A percentile compares a stretch with the other conserved stretches of the same genome.
Evolutionary conservation across 2,797 vertebrate species (phyloP).

Genomic region (Cuniculus paca): DNA sequence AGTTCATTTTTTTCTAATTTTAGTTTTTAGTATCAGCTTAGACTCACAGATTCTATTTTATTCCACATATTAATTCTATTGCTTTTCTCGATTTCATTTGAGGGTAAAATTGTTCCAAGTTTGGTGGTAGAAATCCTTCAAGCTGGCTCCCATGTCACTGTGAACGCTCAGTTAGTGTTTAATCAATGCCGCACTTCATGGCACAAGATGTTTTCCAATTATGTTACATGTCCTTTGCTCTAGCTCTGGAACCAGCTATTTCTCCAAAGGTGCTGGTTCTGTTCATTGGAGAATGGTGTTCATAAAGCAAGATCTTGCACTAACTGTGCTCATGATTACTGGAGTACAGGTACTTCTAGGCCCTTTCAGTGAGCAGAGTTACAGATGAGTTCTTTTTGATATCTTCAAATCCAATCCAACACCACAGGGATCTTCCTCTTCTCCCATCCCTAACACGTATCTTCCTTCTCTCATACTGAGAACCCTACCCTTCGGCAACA

Average conservation of each 20-base stretch:
- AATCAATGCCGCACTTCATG: not conserved
- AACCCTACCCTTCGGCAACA: not conserved
- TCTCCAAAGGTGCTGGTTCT: conserved; percentile 25
- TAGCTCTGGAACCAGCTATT: not conserved
- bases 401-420: not conserved
- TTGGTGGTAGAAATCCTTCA: not conserved
- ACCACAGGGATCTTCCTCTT: not conserved
- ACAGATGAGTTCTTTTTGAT: not conserved
- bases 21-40: conserved; percentile 46
- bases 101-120: conserved; percentile 31
- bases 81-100: not conserved
- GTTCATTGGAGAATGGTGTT: conserved; percentile 1
- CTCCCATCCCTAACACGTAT: not conserved
- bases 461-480: conserved; percentile 16
- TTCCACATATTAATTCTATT: not conserved
- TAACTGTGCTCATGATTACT: not conserved
- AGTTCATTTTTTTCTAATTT: conserved; percentile 3
- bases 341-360: not conserved
- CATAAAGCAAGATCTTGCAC: conserved; percentile 51
- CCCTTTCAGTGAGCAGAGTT: not conserved
- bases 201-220: not conserved
- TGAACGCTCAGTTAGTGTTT: not conserved
- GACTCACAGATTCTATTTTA: not conserved
- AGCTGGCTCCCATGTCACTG: not conserved
- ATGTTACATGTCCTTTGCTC: not conserved